Base-by-base conservation (phyloP, 2,113 vertebrate genomes). In the Typhlomys cinereus region DNA sequence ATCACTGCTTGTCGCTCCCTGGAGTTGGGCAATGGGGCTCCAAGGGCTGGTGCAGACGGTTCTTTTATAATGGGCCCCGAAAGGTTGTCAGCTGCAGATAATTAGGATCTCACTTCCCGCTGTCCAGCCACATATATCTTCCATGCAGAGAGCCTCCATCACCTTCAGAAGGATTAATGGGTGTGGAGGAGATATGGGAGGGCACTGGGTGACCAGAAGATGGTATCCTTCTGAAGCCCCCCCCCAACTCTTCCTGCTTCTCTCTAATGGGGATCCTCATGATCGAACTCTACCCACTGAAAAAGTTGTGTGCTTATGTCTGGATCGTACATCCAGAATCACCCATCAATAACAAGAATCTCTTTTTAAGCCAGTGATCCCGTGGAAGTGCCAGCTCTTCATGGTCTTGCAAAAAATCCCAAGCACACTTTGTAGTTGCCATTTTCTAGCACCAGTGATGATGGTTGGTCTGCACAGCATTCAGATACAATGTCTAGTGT, bases 61-160 rank as follows among this genome's bases (percentile, higher is more conserved):
- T 95, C 96, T 97, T 94, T 96, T 93, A 96, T 97, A 96, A 97
- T 92, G 91, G 96, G 92, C 95, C 95, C 94, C 95, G 97, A 97
- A 96, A 97, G 95, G 96, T 97, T 97, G 97, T 96, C 97, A 97
- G 96, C 90, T 71, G 91, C 94, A 96, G 96, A 96, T 97, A 96
- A 97, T 97, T 97, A 96, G 97, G 96, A 93, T 96, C 97, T 96
- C 95, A 96, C 95, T 96, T 96, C 66, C 89, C 66, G 78, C 95
- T 91, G 92, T 83, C 8, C 5, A 96, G 94, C 94, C 83, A 64
- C 95, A 90, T 97, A 97, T 97, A 97, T 97, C 97, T 97, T 97
- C 95, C 74, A 76, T 82, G 78, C 44, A 80, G 97, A 97, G 91
- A 94, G 85, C 81, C 88, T 92, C 94, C 97, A 95, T 96, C 96